Conservation (phyloP, 2,888 invertebrate genomes). For the Euplagia quadripunctaria region DNA sequence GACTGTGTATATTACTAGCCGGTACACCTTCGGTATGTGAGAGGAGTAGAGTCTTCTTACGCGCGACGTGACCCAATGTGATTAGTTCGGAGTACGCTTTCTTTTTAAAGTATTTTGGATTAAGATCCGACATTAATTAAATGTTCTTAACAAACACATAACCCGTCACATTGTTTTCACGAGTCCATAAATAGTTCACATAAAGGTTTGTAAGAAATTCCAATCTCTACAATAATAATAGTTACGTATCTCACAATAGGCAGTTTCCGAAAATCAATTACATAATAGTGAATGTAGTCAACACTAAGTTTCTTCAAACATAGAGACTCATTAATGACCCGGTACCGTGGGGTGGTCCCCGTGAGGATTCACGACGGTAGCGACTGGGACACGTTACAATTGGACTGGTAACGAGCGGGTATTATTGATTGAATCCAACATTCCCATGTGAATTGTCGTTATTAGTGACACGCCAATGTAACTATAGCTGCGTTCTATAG, state of each 20-base stretch:
- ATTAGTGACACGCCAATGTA: conserved; percentile 49
- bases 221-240: neutral
- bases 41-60: too few species aligned
- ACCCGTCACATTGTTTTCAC: too few species aligned
- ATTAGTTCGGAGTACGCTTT: too few species aligned
- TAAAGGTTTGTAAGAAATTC: neutral
- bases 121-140: too few species aligned
- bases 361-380: conserved; percentile 39
- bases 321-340: conserved; percentile 44
- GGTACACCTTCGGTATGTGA: too few species aligned
- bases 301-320: conserved; percentile 41
- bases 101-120: too few species aligned
- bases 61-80: too few species aligned
- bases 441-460: conserved; percentile 62
- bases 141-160: too few species aligned
- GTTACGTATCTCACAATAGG: neutral
- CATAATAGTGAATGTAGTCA: conserved; percentile 30
- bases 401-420: conserved; percentile 68
- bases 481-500: conserved; percentile 16
- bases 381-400: conserved; percentile 66
- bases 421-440: conserved; percentile 71
- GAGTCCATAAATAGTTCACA: too few species aligned
- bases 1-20: too few species aligned
- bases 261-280: conserved; percentile 26
- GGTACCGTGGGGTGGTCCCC: conserved; percentile 42